These are phyloP conservation scores for Cosmorhoe ocellata DNA, from an alignment of 2,888 invertebrate genomes.

Conservation along the genomic window DNA sequence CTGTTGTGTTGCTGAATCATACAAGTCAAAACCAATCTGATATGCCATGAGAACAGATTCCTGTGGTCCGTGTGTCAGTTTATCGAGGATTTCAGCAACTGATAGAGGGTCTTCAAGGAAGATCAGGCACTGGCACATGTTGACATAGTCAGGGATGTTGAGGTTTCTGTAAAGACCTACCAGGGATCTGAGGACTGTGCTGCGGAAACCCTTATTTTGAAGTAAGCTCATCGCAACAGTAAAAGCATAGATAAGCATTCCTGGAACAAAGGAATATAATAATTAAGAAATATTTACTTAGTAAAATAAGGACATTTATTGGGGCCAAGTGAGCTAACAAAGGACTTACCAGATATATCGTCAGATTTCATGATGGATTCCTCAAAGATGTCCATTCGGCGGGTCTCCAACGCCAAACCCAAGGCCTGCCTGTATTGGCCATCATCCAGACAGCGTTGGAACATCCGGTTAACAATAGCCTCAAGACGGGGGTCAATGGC, in stretches of 20 bases:
- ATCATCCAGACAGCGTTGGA: conserved; percentile 96
- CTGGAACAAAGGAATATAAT: conserved; percentile 50
- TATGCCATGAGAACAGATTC: conserved; percentile 97
- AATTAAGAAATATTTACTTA: too few relatives aligned
- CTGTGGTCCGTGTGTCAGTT: conserved; percentile 89
- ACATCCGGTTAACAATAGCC: conserved; percentile 98
- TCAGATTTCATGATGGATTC: conserved; percentile 95
- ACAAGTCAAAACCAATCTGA: conserved; percentile 99
- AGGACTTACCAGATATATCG: conserved; percentile 86
- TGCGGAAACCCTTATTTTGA: conserved; percentile 96
- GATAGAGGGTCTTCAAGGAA: conserved; percentile 96
- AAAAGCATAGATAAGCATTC: conserved; percentile 97
- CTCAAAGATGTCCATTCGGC: conserved; percentile 98
- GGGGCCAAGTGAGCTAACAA: too few relatives aligned
- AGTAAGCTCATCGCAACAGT: conserved; percentile 98
- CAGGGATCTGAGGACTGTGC: conserved; percentile 93
- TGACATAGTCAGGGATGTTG: conserved; percentile 97
- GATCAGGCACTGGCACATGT: conserved; percentile 98
- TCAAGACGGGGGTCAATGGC: conserved; percentile 92
- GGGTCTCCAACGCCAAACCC: conserved; percentile 97
- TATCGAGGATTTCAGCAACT: conserved; percentile 96
- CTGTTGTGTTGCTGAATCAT: conserved; percentile 99
- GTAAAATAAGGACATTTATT: too few relatives aligned
- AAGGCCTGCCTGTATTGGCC: conserved; percentile 97
- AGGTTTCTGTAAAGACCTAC: conserved; percentile 95